phyloP scores from a whole-genome alignment of 2,113 vertebrate genomes.

The Hippocampus abdominalis region DNA sequence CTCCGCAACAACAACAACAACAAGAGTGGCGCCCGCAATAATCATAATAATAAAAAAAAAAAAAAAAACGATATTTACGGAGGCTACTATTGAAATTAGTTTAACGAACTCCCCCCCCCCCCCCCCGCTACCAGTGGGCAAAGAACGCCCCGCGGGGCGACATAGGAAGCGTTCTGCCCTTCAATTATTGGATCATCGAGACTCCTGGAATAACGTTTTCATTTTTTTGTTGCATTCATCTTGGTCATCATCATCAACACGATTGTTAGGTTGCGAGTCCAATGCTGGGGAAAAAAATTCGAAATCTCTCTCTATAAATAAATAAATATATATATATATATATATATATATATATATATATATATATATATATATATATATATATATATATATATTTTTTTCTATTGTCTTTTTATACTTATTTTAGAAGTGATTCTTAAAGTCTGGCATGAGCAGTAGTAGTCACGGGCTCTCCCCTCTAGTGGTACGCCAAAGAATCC shows the following conservation, averaged over 20 bases:
- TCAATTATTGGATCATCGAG: not conserved
- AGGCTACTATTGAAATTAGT: constrained; percentile 7
- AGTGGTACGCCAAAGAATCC: too few species aligned
- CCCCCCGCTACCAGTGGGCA: not conserved
- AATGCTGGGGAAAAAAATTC: too few species aligned
- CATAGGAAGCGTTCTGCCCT: not conserved
- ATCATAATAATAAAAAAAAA: constrained; percentile 9
- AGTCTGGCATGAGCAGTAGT: too few species aligned
- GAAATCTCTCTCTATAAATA: too few species aligned
- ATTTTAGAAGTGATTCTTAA: too few species aligned
- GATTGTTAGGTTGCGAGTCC: too few species aligned
- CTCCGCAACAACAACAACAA: constrained; percentile 22
- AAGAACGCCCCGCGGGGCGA: not conserved
- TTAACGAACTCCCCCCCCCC: not conserved
- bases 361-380: too few species aligned
- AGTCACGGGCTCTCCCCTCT: too few species aligned
- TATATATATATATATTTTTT: not conserved
- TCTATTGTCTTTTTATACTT: not conserved
- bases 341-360: not conserved
- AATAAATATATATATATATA: too few species aligned
- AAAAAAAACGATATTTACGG: constrained; percentile 7
- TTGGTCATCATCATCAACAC: too few species aligned
- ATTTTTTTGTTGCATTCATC: not conserved
- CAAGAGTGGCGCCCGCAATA: constrained; percentile 8
- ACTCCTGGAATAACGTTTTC: not conserved